Base-by-base conservation (phyloP, 2,888 invertebrate genomes). In the Belgica antarctica region DNA sequence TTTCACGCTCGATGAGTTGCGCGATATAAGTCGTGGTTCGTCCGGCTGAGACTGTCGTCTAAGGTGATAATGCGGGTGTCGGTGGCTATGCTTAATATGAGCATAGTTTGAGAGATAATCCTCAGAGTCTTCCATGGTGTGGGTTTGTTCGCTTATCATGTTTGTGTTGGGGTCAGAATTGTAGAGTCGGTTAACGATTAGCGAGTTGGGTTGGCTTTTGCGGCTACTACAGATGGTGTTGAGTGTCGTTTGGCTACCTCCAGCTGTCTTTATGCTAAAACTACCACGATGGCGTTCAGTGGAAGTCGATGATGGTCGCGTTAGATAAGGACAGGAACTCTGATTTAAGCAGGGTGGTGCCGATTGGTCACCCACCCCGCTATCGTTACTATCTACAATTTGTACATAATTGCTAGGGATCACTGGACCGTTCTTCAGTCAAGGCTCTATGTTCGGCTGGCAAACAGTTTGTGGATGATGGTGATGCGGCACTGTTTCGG, bases 341-440 rank as follows among this genome's bases (percentile, higher is more conserved):
- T 41, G n/a, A 57, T 57, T 28, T 2, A 10, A 36, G 62, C 62
- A 28, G 19, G 22, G 47, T 62, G 70, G 62, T 47, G 62, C 41
- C 5, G 22, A 27, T 15, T 15, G n/a, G 25, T 24, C 19, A 31
- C 52, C 31, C 12, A 62, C 62, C 70, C n/a, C 62, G 31, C 41
- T 62, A 12, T 62, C 62, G 52, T 70, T 62, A 70, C 59, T 70
- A 70, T 62, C 62, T 70, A 62, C 62, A 70, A 46, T 57, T 70
- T 70, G 70, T 70, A 70, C 70, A 70, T 70, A 70, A 61, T 31
- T 61, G 71, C 65, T 71, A 71, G 71, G 71, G 27, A 69, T 41
- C 71, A 62, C 24, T 46, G 71, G 89, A 88, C 80, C 89, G 85
- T 77, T 84, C 84, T 81, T 84, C 80, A 80, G 80, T 80, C 80